These are phyloP conservation scores for Acrobasis suavella DNA, from an alignment of 2,888 invertebrate genomes.

Conservation along the genomic window DNA sequence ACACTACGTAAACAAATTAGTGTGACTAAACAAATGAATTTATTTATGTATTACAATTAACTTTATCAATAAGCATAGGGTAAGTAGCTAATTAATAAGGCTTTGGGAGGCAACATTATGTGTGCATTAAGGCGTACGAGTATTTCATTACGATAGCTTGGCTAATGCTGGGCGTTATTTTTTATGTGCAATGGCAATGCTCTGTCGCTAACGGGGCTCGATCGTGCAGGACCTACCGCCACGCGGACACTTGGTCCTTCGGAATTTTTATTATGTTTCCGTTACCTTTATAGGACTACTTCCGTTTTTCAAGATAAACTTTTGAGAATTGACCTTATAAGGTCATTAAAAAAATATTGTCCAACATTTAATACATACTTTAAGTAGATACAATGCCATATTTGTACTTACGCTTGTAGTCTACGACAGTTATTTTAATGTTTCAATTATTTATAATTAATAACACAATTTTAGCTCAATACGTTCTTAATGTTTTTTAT, in stretches of 20 bases:
- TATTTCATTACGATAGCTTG: constrained; percentile 23
- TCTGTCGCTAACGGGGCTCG: not conserved
- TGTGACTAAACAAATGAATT: too few relatives aligned
- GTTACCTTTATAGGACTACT: constrained; percentile 10
- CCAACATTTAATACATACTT: not conserved
- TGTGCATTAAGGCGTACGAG: constrained; percentile 11
- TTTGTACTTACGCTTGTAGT: too few relatives aligned
- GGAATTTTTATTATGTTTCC: constrained; percentile 9
- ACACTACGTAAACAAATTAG: not conserved
- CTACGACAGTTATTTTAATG: too few relatives aligned
- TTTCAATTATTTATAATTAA: too few relatives aligned
- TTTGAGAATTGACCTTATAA: not conserved
- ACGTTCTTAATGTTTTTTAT: too few relatives aligned
- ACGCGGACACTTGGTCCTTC: not conserved
- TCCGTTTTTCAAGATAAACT: not conserved
- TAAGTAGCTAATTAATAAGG: constrained; percentile 7
- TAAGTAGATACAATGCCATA: not conserved
- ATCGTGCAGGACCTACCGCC: constrained; percentile 5
- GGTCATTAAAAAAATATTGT: not conserved
- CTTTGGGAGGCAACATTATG: not conserved
- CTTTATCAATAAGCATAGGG: constrained; percentile 1
- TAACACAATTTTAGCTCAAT: too few relatives aligned
- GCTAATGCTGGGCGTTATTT: constrained; percentile 46
- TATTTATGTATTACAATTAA: not conserved
- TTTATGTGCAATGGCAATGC: constrained; percentile 37